Evolutionary conservation across 2,113 vertebrate species (phyloP), one percentile per base, ranked within the genome.

Genomic region (Epinephelus fuscoguttatus): DNA sequence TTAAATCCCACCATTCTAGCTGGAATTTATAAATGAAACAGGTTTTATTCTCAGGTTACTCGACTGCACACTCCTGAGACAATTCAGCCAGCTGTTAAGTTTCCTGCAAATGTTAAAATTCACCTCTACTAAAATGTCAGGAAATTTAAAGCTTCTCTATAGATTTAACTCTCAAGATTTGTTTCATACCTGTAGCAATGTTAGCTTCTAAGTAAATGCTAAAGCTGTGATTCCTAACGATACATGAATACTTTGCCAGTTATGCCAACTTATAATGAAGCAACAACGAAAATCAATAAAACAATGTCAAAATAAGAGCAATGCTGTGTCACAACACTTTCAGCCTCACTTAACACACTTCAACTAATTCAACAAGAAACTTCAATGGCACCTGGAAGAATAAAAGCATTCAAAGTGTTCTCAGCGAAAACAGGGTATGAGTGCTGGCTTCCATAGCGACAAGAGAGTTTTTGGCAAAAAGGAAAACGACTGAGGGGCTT

Each of bases 371-470:
- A 52, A 23, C 5, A 1, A 71, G 6, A 8, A 60, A 13, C 59
- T 57, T 67, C 40, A 88, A 13, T 49, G 40, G 8, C 40, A 77
- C 18, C 56, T 13, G 30, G 47, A 55, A 73, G 64, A 64, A 60
- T 62, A 27, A 70, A 70, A 68, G 62, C 27, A 71, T 75, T 83
- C 49, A 74, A 55, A 76, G 56, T n/a, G 27, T 56, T 76, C 63
- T 25, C 67, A 66, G 52, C 33, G 11, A 75, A 83, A 82, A 72
- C 33, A 40, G 21, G 19, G 6, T 37, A 17, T 63, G 53, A 64
- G 73, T 8, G 2, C 19, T 13, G 19, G 81, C 86, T 87, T 71
- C 73, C 30, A 81, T 73, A 69, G 70, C 8, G 25, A 86, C 81
- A 61, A 49, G 30, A 84, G 56, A 19, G 25, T 78, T 84, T 27